A percentile compares a stretch with the other conserved stretches of the same genome.
These are phyloP conservation scores for Leptodactylus fuscus DNA, from an alignment of 2,113 vertebrate genomes.

Conservation along the genomic window DNA sequence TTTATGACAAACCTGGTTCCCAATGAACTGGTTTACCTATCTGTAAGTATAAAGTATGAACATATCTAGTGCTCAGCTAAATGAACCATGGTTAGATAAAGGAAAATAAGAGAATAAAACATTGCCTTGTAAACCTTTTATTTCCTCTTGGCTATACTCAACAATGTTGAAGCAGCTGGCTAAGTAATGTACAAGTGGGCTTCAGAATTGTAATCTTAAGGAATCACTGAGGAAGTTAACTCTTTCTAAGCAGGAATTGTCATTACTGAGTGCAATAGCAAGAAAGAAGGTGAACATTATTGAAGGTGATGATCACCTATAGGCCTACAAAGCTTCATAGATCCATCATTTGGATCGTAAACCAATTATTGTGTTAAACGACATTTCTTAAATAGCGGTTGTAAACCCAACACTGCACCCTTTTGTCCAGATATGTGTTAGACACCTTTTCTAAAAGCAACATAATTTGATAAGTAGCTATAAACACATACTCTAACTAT, in stretches of 20 bases:
- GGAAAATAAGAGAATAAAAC: neutral
- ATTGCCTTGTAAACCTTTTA: neutral
- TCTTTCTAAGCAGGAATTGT: neutral
- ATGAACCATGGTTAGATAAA: neutral
- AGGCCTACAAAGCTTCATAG: too few species aligned
- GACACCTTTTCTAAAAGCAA: too few species aligned
- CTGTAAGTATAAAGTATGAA: neutral
- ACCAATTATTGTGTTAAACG: too few species aligned
- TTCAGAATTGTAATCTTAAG: neutral
- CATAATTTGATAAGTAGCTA: too few species aligned
- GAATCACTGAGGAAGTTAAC: neutral
- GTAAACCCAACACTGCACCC: too few species aligned
- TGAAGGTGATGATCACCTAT: neutral
- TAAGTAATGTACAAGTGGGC: neutral
- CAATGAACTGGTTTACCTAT: too few species aligned
- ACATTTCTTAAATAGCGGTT: too few species aligned
- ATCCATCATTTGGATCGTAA: too few species aligned
- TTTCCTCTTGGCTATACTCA: neutral
- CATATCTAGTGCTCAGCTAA: neutral
- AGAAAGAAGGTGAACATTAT: neutral
- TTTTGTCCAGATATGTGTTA: too few species aligned
- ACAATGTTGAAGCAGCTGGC: neutral
- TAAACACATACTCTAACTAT: too few species aligned
- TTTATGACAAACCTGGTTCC: too few species aligned
- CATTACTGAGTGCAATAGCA: neutral